Conservation (phyloP, 1,140 invertebrate species). For the Phymorhynchus buccinoides region DNA sequence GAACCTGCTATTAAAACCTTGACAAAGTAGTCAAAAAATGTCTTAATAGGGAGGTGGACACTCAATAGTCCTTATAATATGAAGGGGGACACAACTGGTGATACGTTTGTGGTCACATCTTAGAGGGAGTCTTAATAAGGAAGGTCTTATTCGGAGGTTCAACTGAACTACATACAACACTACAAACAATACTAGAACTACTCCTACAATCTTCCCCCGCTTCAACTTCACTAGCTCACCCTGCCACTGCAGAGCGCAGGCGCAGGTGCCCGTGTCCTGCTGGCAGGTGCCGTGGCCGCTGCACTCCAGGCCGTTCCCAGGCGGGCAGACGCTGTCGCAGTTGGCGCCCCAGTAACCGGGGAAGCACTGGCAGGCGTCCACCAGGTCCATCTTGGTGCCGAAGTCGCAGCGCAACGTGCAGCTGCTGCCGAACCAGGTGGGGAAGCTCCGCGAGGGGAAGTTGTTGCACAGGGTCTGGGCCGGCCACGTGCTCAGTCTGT, state of each 20-base stretch:
- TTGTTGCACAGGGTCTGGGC: slow-evolving; percentile 8
- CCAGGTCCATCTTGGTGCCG: neutral
- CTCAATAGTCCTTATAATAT: no score
- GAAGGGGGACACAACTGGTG: no score
- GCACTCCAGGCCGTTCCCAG: neutral
- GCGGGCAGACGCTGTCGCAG: neutral
- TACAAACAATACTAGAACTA: no score
- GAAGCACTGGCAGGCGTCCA: neutral
- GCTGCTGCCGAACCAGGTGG: neutral
- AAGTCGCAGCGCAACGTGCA: slow-evolving; percentile 14
- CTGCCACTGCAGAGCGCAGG: neutral
- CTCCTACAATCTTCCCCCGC: neutral
- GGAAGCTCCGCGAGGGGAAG: neutral
- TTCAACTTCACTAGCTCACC: neutral
- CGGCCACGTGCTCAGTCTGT: neutral
- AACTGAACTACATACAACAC: no score
- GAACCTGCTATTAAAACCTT: no score
- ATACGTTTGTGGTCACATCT: no score
- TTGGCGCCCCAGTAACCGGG: slow-evolving; percentile 1
- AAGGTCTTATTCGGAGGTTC: no score
- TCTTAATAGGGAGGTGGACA: no score
- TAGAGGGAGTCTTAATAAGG: no score
- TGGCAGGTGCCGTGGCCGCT: neutral
- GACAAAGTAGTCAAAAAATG: no score
- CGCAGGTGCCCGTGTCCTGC: neutral